A percentile compares a stretch with the other conserved stretches of the same genome.
These are phyloP conservation scores for Plecotus auritus DNA, from an alignment of 2,113 vertebrate genomes.

Conservation along the genomic window DNA sequence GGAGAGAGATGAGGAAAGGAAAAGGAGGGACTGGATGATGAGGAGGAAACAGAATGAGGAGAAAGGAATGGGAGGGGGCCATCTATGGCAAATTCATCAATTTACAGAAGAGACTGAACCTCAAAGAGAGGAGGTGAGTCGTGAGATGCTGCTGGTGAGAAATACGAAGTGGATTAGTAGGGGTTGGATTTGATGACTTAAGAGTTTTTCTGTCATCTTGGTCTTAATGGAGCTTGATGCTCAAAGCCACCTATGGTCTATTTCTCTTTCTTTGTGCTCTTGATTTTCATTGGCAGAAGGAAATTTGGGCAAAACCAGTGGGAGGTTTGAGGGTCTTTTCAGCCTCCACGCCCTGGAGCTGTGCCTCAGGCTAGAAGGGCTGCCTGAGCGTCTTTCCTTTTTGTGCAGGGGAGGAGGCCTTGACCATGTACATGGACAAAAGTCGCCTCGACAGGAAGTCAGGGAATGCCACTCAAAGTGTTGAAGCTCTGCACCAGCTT, in stretches of 20 bases:
- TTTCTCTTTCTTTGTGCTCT: neutral
- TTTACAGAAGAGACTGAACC: neutral
- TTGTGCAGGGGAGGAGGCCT: slow-evolving; percentile 92
- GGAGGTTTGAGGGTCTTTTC: neutral
- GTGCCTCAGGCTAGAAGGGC: neutral
- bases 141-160: neutral
- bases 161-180: neutral
- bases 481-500: slow-evolving; percentile 97
- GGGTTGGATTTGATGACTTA: neutral
- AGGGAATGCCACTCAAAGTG: slow-evolving; percentile 93
- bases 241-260: neutral
- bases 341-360: accelerated
- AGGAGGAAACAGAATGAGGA: neutral
- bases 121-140: neutral
- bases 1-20: neutral
- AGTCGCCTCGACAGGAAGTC: slow-evolving; percentile 95
- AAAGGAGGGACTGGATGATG: neutral
- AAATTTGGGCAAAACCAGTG: neutral
- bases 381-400: slow-evolving; percentile 23
- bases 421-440: slow-evolving; percentile 99
- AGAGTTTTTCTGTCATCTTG: neutral
- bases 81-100: neutral
- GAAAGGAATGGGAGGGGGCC: neutral
- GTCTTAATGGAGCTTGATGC: neutral
- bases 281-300: neutral